Evolutionary conservation across 2,797 vertebrate genomes (phyloP), one percentile per base, ranked within the genome.

Genomic region (Hydrophis major): DNA sequence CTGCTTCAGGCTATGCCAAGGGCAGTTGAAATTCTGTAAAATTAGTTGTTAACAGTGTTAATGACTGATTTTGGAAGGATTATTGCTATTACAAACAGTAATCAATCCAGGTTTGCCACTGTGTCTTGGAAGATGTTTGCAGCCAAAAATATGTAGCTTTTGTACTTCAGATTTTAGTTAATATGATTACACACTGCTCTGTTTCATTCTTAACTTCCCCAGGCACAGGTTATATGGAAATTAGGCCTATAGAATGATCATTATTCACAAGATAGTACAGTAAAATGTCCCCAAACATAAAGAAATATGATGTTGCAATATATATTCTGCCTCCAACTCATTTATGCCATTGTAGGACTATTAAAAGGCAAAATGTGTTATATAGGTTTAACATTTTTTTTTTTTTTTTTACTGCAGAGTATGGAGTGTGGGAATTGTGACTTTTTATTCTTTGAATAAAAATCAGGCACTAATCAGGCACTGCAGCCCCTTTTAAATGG

Each of bases 11-110:
- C 93, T 96, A 96, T 96, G 95, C 97, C 97, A 97, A 97, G 88
- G 95, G 95, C 96, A 97, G 96, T 97, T 97, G 97, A 96, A 97
- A 95, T 94, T 96, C 92, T 90, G 96, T 95, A 90, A 98, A 97
- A 98, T 97, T 97, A 97, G 95, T 97, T 95, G 96, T 97, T 97
- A 97, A 97, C 95, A 97, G 95, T 96, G 95, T 86, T 97, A 98
- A 98, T 97, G 95, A 97, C 96, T 93, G 95, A 96, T 97, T 97
- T 97, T 97, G 91, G 93, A 95, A 89, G 91, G 93, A 96, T 97
- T 97, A 97, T 96, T 95, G 93, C 95, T 97, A 94, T 97, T 97
- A 97, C 96, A 97, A 98, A 97, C 92, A 93, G 74, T 96, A 96
- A 97, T 97, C 96, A 97, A 96, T 96, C 92, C 87, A 97, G 94